These are phyloP conservation scores for Trachops cirrhosus DNA, from an alignment of 2,797 vertebrate species.

Conservation along the genomic window DNA sequence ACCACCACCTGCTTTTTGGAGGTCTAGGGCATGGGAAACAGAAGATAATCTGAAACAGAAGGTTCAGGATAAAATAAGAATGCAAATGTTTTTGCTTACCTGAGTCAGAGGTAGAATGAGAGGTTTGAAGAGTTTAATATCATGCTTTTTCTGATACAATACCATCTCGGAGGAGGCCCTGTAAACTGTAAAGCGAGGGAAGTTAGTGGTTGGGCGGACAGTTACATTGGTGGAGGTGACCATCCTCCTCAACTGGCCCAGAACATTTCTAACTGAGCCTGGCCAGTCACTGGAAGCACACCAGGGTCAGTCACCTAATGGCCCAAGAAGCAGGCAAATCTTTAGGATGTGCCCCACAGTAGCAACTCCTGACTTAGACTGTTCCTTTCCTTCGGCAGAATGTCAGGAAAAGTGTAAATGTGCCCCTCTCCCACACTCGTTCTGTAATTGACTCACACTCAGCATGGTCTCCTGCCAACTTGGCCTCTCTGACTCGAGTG, in stretches of 20 bases:
- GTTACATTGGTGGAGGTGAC: background rate
- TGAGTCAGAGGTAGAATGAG: constrained; percentile 90
- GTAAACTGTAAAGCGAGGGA: constrained; percentile 81
- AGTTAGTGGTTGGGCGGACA: background rate
- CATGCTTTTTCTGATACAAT: constrained; percentile 90
- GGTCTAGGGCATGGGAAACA: background rate
- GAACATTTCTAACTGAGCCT: background rate
- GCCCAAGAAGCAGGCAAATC: background rate
- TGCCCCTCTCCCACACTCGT: background rate
- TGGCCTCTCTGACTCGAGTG: constrained; percentile 88
- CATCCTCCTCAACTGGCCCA: background rate
- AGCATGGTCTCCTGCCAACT: constrained; percentile 87
- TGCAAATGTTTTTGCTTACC: constrained; percentile 80
- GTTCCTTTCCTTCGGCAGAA: background rate
- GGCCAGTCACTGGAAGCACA: background rate
- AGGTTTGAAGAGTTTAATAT: constrained; percentile 87
- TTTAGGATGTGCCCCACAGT: background rate
- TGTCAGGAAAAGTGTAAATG: background rate
- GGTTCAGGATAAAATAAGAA: background rate
- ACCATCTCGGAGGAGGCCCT: constrained; percentile 88
- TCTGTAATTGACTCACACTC: constrained; percentile 83
- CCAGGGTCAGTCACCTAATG: background rate
- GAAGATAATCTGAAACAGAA: background rate
- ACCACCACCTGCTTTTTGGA: background rate
- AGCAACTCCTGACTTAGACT: background rate